These are phyloP conservation scores for Stegophylla sp. DNA, from an alignment of 2,888 invertebrate species.

Conservation along the genomic window DNA sequence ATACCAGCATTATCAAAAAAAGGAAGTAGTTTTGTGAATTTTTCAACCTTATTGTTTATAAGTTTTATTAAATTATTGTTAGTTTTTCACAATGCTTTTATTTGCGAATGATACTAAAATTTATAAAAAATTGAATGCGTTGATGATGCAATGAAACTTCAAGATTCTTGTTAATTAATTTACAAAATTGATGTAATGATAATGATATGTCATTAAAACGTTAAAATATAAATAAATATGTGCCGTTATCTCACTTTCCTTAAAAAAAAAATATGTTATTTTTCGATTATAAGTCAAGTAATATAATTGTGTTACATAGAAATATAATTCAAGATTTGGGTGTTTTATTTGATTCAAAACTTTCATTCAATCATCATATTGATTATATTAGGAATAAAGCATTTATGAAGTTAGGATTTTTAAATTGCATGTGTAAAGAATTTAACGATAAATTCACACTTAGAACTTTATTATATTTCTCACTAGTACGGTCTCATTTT, in stretches of 20 bases:
- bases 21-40: too few relatives aligned
- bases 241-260: not conserved
- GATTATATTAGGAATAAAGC: constrained; percentile 10
- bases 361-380: not conserved
- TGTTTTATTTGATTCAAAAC: not conserved
- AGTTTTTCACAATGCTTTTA: not conserved
- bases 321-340: not conserved
- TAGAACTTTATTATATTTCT: not conserved
- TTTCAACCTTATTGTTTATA: too few relatives aligned
- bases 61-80: too few relatives aligned
- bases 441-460: not conserved
- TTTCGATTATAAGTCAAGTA: not conserved
- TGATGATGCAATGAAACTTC: too few relatives aligned
- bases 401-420: too few relatives aligned
- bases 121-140: constrained; percentile 7
- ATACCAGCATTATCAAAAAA: too few relatives aligned
- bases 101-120: not conserved
- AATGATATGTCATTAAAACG: not conserved
- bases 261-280: not conserved
- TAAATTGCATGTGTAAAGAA: not conserved
- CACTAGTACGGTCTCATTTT: constrained; percentile 5
- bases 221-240: not conserved
- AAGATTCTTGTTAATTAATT: not conserved
- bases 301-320: not conserved
- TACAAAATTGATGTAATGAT: not conserved